Base-by-base conservation (phyloP, 23 tunicate genomes). In the Trididemnum miniatum region DNA sequence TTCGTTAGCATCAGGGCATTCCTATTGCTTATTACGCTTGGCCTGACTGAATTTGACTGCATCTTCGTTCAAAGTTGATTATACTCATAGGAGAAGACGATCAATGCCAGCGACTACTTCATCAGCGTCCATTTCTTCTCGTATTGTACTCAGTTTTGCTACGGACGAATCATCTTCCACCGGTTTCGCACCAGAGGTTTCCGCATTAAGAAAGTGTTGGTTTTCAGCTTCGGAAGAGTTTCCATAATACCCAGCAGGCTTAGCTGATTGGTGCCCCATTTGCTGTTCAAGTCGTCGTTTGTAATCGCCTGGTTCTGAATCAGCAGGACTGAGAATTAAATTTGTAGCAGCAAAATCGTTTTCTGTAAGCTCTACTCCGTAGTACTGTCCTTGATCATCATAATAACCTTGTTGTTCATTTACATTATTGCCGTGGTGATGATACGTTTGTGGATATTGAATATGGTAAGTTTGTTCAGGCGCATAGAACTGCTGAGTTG, bases 41-140 rank as follows among this genome's bases (percentile, higher is more conserved):
- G n/a, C n/a, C n/a, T 31, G 2, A 1, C 74, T 31, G 1, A 23
- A 31, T 15, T 15, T 1, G 1, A 50, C 3, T 51, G 20, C n/a
- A n/a, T n/a, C n/a, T n/a, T n/a, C n/a, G n/a, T n/a, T n/a, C n/a
- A n/a, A n/a, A n/a, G n/a, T n/a, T n/a, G 54, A 49, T 76, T 35
- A 25, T 5, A 9, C 28, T 87, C 54, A 88, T 65, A 82, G 54
- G 1, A 89, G 37, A 35, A 89, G 57, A 34, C 84, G 89, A 39
- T 89, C 95, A 57, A 89, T 89, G 35, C 73, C 88, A 26, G 95
- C 95, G 0, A 89, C 86, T 1, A 89, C 95, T 51, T 83, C 95
- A n/a, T 84, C 95, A 33, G 95, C 95, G 82, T 89, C 88, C 4
- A 89, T 71, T 72, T 89, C 95, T 60, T 89, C 95, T 28, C 90